Base-by-base conservation (phyloP, 2,888 invertebrate genomes). In the Drosophila subquinaria region DNA sequence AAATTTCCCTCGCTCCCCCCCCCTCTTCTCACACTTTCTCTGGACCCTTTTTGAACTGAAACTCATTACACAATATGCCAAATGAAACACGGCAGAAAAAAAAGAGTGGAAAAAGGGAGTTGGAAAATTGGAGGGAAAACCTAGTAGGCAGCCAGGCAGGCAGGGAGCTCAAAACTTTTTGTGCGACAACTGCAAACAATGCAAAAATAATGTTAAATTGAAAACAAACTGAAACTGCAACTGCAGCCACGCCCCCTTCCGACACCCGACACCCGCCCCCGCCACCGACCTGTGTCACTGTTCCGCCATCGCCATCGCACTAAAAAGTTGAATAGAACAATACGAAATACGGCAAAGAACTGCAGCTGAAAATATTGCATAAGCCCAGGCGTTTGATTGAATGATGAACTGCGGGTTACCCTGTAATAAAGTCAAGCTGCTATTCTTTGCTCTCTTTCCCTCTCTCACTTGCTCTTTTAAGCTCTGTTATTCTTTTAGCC, bases 101-200 rank as follows among this genome's bases (percentile, higher is more conserved):
- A 10, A 27, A 4, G 17, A 23, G 23, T 23, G 23, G n/a, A 13
- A 8, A 27, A n/a, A 9, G 13, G 0, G 10, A 10, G 20, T 10
- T 0, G 11, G 40, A n/a, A 11, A 1, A 35, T 38, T 38, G 23
- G 9, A 13, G 55, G 56, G 56, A 38, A 20, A 38, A 47, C 45
- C 9, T 40, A 23, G 10, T 43, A 35, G 56, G 23, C 27, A 27
- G 27, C 6, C 27, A 27, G 27, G 10, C 30, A 35, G 56, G 23
- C 27, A 27, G 27, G 6, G 6, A 27, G 27, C n/a, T 56, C 10
- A 36, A 51, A 61, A 61, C 13, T 76, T 64, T 72, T 68, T 55
- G 63, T 23, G 23, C 65, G 65, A 64, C 65, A 81, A 81, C 61
- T 63, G 50, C 74, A 69, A 73, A 79, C 73, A 82, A 79, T 74